Conservation (phyloP, 2,888 invertebrate species). For the Phasia obesa region DNA sequence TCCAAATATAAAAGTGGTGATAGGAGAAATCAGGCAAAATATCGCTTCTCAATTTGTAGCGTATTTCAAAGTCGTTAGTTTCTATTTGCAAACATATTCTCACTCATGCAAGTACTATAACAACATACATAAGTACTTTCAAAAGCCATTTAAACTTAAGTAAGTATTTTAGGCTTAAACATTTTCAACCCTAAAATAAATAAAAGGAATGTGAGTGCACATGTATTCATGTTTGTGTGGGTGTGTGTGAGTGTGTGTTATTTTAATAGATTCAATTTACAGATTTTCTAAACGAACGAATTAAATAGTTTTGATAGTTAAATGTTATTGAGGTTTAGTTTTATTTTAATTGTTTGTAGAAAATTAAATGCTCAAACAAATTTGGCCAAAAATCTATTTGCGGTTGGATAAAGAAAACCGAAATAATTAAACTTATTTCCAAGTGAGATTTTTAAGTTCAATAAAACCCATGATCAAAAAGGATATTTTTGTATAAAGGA, state of each 20-base stretch:
- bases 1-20: too few relatives aligned
- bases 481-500: too few relatives aligned
- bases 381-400: conserved; percentile 8
- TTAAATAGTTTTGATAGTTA: conserved; percentile 30
- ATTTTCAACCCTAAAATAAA: not conserved
- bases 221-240: not conserved
- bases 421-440: not conserved
- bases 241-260: not conserved
- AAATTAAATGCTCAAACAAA: conserved; percentile 12
- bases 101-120: not conserved
- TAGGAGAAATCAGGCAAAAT: too few relatives aligned
- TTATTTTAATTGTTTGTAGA: conserved; percentile 19
- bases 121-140: not conserved
- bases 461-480: not conserved
- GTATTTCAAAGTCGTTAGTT: too few relatives aligned
- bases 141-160: conserved; percentile 15
- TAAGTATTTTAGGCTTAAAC: conserved; percentile 20
- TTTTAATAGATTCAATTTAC: conserved; percentile 22
- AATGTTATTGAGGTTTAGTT: conserved; percentile 10
- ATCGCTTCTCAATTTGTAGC: too few relatives aligned
- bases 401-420: not conserved
- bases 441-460: not conserved
- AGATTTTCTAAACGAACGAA: conserved; percentile 14
- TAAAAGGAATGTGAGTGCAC: not conserved
- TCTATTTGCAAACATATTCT: too few relatives aligned